Percentiles rank a stretch among this genome's conserved stretches.
Evolutionary conservation across 2,888 invertebrate genomes (phyloP).

Genomic region (Troides helena): DNA sequence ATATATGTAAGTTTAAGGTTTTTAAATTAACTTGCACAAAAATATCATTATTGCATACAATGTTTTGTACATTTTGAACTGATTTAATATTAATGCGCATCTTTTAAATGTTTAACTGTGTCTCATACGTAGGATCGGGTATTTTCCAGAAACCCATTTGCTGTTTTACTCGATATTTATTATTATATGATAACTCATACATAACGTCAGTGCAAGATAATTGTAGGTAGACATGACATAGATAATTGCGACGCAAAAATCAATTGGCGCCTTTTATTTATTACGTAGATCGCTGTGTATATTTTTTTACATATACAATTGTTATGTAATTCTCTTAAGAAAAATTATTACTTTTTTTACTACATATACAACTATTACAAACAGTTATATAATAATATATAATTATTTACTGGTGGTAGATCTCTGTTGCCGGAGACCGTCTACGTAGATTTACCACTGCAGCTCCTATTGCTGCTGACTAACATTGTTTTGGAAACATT

Average conservation of each 20-base stretch:
- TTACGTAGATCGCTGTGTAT: background rate
- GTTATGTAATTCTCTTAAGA: background rate
- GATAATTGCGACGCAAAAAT: constrained; percentile 20
- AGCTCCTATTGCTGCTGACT: too few relatives aligned
- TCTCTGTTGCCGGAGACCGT: too few relatives aligned
- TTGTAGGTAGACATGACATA: constrained; percentile 4
- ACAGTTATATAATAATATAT: too few relatives aligned
- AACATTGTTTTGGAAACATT: too few relatives aligned
- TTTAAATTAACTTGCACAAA: background rate
- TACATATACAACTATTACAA: too few relatives aligned
- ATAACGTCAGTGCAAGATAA: constrained; percentile 7
- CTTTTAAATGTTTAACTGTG: background rate
- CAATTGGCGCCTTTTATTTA: constrained; percentile 15
- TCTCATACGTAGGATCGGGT: background rate
- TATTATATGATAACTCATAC: constrained; percentile 13
- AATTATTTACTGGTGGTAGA: too few relatives aligned
- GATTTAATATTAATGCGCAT: background rate
- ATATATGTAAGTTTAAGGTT: background rate
- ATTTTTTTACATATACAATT: background rate
- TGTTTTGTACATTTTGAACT: background rate
- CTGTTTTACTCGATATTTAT: constrained; percentile 10
- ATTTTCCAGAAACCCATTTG: constrained; percentile 27
- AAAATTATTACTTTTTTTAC: background rate
- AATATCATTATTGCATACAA: too few relatives aligned
- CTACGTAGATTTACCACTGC: too few relatives aligned